These are phyloP conservation scores for human (Homo sapiens) DNA, from an alignment of 2,113 vertebrate species.

Conservation along the genomic window GRCh38 chr4:120080501-120081000, in stretches of 20 bases:
- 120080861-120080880: background rate
- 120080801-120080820: background rate
- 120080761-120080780: background rate
- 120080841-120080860: background rate
- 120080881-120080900: background rate
- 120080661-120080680: background rate
- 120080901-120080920: background rate
- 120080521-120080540: background rate
- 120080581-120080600: background rate
- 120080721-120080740: background rate
- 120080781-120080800: background rate
- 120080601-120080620: background rate
- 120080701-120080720: background rate
- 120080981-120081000: background rate
- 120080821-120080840: background rate
- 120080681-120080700: background rate
- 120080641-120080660: background rate
- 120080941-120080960: background rate
- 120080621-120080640: background rate
- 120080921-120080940: background rate
- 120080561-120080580: background rate
- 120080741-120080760: background rate
- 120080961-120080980: background rate
- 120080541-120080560: background rate
- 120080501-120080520: background rate